Conservation (phyloP, 2,888 invertebrate species). For the Cephus sareptanus region DNA sequence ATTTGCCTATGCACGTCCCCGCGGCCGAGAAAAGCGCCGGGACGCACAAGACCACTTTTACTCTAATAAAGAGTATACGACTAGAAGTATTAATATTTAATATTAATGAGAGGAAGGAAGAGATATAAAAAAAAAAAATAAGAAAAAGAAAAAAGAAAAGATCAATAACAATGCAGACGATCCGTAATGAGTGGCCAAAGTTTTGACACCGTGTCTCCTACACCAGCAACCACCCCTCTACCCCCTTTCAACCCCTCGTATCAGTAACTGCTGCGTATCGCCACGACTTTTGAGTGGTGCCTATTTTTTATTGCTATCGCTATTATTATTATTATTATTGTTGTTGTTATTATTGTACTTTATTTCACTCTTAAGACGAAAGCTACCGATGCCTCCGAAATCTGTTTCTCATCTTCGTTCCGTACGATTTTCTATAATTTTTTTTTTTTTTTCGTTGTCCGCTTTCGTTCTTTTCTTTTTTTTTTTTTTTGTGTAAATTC, state of each 20-base stretch:
- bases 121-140: slow-evolving; percentile 7
- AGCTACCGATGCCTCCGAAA: background rate
- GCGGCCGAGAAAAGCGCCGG: slow-evolving; percentile 34
- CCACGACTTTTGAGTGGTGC: background rate
- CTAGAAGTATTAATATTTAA: slow-evolving; percentile 61
- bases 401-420: background rate
- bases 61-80: slow-evolving; percentile 65
- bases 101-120: slow-evolving; percentile 5
- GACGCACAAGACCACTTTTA: slow-evolving; percentile 63
- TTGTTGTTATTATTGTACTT: background rate
- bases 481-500: background rate
- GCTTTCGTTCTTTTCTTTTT: too few species aligned
- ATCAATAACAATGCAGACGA: slow-evolving; percentile 59
- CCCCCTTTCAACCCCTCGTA: background rate
- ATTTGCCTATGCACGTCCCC: slow-evolving; percentile 60
- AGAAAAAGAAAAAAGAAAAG: slow-evolving; percentile 45
- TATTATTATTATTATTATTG: background rate
- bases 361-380: background rate
- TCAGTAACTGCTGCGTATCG: background rate
- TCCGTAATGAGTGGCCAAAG: slow-evolving; percentile 61
- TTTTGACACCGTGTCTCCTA: slow-evolving; percentile 23
- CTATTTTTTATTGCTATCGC: slow-evolving; percentile 8
- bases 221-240: too few species aligned
- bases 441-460: too few species aligned
- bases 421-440: background rate